Evolutionary conservation across 2,888 invertebrate genomes (phyloP).

Genomic region (Caenorhabditis wallacei): DNA sequence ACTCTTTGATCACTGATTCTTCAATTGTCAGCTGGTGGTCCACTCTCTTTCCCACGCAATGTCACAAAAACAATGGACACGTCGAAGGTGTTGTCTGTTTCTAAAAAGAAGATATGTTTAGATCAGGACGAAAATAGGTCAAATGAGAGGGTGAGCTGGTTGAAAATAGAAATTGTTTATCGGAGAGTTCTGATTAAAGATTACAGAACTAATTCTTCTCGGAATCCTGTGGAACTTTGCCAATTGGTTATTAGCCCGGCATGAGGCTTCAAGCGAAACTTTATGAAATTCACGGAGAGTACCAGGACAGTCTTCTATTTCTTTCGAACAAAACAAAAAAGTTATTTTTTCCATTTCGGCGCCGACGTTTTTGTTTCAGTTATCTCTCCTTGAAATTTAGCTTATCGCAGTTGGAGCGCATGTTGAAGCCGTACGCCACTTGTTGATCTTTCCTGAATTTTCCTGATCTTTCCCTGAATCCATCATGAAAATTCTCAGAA

Average conservation of each 20-base stretch:
- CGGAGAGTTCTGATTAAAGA: background rate
- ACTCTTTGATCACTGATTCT: conserved; percentile 46
- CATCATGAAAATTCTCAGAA: conserved; percentile 4
- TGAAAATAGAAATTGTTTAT: conserved; percentile 11
- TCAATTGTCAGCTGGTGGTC: conserved; percentile 53
- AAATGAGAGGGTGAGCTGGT: conserved; percentile 27
- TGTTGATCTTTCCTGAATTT: too few relatives aligned
- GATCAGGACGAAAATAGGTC: conserved; percentile 30
- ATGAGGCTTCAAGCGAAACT: too few relatives aligned
- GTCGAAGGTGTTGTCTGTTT: conserved; percentile 33
- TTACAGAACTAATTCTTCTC: too few relatives aligned
- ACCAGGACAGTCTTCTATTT: too few relatives aligned
- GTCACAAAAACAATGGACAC: conserved; percentile 28
- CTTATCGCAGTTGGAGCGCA: too few relatives aligned
- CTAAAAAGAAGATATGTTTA: conserved; percentile 29
- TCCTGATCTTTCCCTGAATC: background rate
- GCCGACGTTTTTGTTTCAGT: too few relatives aligned
- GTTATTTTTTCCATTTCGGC: too few relatives aligned
- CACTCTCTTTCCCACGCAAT: conserved; percentile 49
- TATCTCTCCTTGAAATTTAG: too few relatives aligned
- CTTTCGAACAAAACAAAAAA: too few relatives aligned
- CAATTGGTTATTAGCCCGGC: too few relatives aligned
- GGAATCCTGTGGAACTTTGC: background rate
- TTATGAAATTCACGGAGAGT: too few relatives aligned
- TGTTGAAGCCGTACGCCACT: too few relatives aligned